These are phyloP conservation scores for Austrofundulus limnaeus DNA, from an alignment of 2,113 vertebrate genomes.

Conservation along the genomic window DNA sequence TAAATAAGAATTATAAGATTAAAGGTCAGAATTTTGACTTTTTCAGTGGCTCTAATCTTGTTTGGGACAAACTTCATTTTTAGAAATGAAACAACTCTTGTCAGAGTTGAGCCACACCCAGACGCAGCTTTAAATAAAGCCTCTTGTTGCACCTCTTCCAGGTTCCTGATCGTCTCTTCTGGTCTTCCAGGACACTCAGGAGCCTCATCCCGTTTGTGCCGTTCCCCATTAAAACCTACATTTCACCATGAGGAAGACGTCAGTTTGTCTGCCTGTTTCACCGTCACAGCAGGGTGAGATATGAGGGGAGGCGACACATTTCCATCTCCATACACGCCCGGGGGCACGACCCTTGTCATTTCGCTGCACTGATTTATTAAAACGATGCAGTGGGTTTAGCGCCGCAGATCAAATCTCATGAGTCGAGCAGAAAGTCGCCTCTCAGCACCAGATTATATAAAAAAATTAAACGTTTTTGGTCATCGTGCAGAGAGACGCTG, in stretches of 20 bases:
- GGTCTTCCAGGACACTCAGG: too few relatives aligned
- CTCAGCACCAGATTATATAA: too few relatives aligned
- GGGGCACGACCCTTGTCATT: neutral
- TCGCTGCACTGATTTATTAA: conserved; percentile 1
- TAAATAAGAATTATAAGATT: too few relatives aligned
- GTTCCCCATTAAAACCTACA: neutral
- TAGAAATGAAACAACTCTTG: too few relatives aligned
- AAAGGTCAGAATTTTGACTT: too few relatives aligned
- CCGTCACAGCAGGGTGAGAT: neutral
- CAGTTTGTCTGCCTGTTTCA: neutral
- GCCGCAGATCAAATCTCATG: conserved; percentile 5
- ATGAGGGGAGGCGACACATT: neutral
- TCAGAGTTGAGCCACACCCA: too few relatives aligned
- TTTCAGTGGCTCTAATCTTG: too few relatives aligned
- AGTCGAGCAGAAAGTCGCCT: neutral
- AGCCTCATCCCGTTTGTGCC: too few relatives aligned
- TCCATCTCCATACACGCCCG: conserved; percentile 4
- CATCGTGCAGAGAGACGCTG: neutral
- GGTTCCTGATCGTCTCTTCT: neutral
- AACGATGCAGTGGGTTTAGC: conserved; percentile 13
- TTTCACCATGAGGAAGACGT: too few relatives aligned
- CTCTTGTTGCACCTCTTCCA: neutral
- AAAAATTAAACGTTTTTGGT: too few relatives aligned
- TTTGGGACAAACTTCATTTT: too few relatives aligned
- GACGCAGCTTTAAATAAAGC: neutral